Evolutionary conservation across 2,888 invertebrate species (phyloP), one percentile per base, ranked within the genome.

Genomic region (Agrochola litura): DNA sequence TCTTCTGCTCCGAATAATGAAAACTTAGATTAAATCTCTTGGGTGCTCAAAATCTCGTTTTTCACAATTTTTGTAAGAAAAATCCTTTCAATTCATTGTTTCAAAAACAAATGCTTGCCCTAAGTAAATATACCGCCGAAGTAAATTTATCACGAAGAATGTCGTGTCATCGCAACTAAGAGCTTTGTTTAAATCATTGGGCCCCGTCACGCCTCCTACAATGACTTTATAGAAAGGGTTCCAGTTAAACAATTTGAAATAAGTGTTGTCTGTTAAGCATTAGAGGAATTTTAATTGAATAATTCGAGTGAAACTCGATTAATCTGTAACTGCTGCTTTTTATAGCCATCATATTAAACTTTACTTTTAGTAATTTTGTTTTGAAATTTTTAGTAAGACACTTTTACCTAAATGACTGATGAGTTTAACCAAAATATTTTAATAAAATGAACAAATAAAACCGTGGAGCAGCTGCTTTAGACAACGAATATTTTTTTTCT

Each of bases 101-200:
- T 89, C 71, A 69, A 74, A 77, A 86, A 82, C 76, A 74, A 88
- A 88, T 81, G 81, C 77, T 84, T 73, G 78, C 66, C 77, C 69
- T 89, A 80, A 88, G 83, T 86, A 88, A 88, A 89, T 81, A 88
- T 41, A 77, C 77, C 76, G 64, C 80, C 82, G 69, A 79, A 83
- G 87, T 85, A 82, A 88, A 88, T 88, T 88, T 89, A 89, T 88
- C 85, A 88, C 76, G 64, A 86, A 88, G 84, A 90, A 90, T 81
- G 95, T 95, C 86, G 76, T 89, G 92, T 95, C 96, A 95, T 95
- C 91, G 90, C 82, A 92, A 89, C 93, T 95, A 95, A 95, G 92
- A 95, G 95, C 94, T 93, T 95, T 95, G 95, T 95, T 95, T 94
- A 92, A 94, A 93, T 93, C 92, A 93, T 92, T 91, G 91, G 88